A percentile compares a stretch with the other conserved stretches of the same genome.
Evolutionary conservation across 2,888 invertebrate genomes (phyloP).

Genomic region (Pegoplata infirma): DNA sequence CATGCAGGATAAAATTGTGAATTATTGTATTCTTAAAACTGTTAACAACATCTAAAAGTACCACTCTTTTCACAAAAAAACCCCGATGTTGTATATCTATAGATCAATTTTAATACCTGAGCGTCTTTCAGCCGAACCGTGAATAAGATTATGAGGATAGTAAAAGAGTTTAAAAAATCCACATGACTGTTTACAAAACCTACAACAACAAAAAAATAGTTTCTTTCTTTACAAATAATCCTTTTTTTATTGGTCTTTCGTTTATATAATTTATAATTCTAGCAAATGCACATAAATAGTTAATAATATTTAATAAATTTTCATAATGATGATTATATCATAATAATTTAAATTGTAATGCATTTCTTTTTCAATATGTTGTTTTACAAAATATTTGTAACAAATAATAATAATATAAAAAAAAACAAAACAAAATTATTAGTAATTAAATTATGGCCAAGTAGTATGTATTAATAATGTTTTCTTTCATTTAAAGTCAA

Average conservation of each 20-base stretch:
- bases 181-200: too few relatives aligned
- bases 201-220: too few relatives aligned
- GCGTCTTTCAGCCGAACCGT: too few relatives aligned
- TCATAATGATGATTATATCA: constrained; percentile 13
- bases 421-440: constrained; percentile 19
- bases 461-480: constrained; percentile 5
- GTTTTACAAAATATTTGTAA: constrained; percentile 29
- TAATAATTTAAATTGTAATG: constrained; percentile 28
- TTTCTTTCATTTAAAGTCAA: constrained; percentile 2
- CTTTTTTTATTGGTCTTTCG: constrained; percentile 33
- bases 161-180: too few relatives aligned
- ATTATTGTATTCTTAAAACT: too few relatives aligned
- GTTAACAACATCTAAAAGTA: too few relatives aligned
- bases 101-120: too few relatives aligned
- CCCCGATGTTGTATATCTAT: too few relatives aligned
- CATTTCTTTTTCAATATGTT: constrained; percentile 9
- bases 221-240: constrained; percentile 29
- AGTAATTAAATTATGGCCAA: constrained; percentile 35
- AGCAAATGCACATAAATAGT: constrained; percentile 53
- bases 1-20: too few relatives aligned
- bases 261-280: constrained; percentile 38
- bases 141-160: too few relatives aligned
- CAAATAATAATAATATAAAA: too few relatives aligned
- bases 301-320: constrained; percentile 15
- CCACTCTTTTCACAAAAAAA: too few relatives aligned